Evolutionary conservation across 2,113 vertebrate species (phyloP), one percentile per base, ranked within the genome.

Genomic region (Cebidichthys violaceus): DNA sequence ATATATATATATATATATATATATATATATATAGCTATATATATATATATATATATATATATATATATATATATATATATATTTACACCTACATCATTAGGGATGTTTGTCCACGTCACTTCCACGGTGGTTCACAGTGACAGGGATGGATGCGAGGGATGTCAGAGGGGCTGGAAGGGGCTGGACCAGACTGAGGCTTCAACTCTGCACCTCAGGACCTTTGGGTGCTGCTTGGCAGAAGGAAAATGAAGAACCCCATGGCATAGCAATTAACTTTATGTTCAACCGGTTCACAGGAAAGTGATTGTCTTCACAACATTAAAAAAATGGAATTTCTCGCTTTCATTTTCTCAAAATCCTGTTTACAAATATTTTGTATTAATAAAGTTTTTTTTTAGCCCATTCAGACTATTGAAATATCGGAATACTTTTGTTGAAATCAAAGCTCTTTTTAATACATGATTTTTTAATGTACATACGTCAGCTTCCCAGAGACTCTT

Each of bases 131-230:
- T 41, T 41, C 39, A 17, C 59, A 24, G 35, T 91, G 50, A 55
- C 60, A 1, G 43, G 43, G 13, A 45, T 61, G 57, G 29, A 6
- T 47, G 18, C 20, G 47, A 2, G 47, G 20, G 20, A 50, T 50
- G 47, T 50, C 18, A 50, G 47, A 20, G 47, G 2, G 18, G 65
- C 47, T 18, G 50, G 64, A 86, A 45, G 7, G 22, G 37, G 54
- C 35, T 10, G 70, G 22, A 88, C 67, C 82, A 82, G 68, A 37
- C 55, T 17, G 37, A 67, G 10, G 43, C 11, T 77, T 75, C 57
- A 62, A 62, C 33, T 10, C 47, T 18, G 75, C 66, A 65, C 85
- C 75, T 47, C 31, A 33, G 47, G 27, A 45, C 27, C 20, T 55
- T 33, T 9, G 18, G 17, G 41, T 24, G 13, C 54, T 52, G 41